Percentiles rank a stretch among this genome's conserved stretches.
Evolutionary conservation across 2,888 invertebrate genomes (phyloP).

Genomic region (Hirtodrosophila cameraria): DNA sequence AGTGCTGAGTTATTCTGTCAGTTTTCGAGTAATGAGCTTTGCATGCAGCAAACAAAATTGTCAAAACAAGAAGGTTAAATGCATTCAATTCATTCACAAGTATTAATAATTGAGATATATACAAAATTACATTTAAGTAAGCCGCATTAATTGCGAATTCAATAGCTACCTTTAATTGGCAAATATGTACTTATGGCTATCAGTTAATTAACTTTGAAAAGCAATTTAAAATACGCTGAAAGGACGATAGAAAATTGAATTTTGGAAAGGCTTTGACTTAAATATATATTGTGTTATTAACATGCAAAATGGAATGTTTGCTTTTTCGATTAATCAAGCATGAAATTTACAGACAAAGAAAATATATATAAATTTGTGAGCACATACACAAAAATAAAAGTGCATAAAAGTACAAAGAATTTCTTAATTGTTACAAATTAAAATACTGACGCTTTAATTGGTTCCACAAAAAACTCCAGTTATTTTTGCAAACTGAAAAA

Average conservation of each 20-base stretch:
- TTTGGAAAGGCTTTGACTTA: background rate
- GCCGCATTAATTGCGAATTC: constrained; percentile 1
- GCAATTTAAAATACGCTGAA: too few relatives aligned
- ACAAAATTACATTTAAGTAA: background rate
- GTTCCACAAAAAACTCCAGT: constrained; percentile 24
- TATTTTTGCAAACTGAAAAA: constrained; percentile 1
- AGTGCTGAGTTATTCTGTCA: constrained; percentile 23
- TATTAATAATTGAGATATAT: constrained; percentile 3
- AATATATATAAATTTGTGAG: background rate
- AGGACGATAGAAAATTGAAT: background rate
- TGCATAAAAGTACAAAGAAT: constrained; percentile 21
- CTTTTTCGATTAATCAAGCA: constrained; percentile 33
- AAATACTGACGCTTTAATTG: constrained; percentile 55
- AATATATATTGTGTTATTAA: constrained; percentile 16
- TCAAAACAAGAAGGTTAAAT: background rate
- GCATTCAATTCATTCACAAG: constrained; percentile 3
- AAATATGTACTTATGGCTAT: too few relatives aligned
- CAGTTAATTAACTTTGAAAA: too few relatives aligned
- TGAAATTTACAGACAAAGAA: constrained; percentile 5
- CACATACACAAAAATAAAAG: constrained; percentile 1
- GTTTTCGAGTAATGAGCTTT: constrained; percentile 15
- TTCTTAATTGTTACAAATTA: constrained; percentile 52
- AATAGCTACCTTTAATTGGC: background rate
- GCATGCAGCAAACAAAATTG: background rate
- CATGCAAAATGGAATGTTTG: constrained; percentile 8